Conservation (phyloP, 2,113 vertebrate species). For the Pterocles orientalis region DNA sequence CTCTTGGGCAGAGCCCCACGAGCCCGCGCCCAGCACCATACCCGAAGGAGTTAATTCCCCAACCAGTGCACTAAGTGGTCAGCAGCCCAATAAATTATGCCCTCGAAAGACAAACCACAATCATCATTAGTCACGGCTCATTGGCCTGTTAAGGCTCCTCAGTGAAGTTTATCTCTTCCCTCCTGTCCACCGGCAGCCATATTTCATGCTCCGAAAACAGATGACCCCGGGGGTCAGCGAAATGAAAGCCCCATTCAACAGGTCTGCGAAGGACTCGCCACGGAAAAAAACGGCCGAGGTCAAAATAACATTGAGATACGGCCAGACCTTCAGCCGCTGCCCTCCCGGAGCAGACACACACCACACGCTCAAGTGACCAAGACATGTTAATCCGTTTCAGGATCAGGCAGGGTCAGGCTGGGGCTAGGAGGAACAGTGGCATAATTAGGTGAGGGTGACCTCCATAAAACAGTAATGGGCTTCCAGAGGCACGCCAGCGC, state of each 20-base stretch:
- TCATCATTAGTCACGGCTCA: constrained; percentile 88
- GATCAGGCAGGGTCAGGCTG: constrained; percentile 43
- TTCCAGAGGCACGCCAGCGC: background rate
- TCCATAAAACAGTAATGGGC: constrained; percentile 46
- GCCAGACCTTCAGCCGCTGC: constrained; percentile 73
- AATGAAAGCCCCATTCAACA: constrained; percentile 89
- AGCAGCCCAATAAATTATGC: constrained; percentile 78
- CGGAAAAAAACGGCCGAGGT: constrained; percentile 73
- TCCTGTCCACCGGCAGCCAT: constrained; percentile 83
- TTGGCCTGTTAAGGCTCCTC: constrained; percentile 82
- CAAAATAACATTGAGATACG: constrained; percentile 82
- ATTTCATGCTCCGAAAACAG: constrained; percentile 88
- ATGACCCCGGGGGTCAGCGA: constrained; percentile 83
- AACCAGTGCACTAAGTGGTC: constrained; percentile 55
- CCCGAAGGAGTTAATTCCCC: constrained; percentile 76
- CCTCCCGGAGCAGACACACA: constrained; percentile 14
- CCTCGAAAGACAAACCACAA: constrained; percentile 78
- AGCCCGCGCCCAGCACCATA: background rate
- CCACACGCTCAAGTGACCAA: constrained; percentile 27
- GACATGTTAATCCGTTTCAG: constrained; percentile 28
- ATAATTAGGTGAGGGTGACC: constrained; percentile 62
- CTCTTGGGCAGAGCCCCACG: fast-evolving
- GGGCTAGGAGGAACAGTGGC: constrained; percentile 41
- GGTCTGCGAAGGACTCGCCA: constrained; percentile 75
- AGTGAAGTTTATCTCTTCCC: constrained; percentile 76